Base-by-base conservation (phyloP, 1,140 invertebrate genomes). In the Cataglyphis hispanica region DNA sequence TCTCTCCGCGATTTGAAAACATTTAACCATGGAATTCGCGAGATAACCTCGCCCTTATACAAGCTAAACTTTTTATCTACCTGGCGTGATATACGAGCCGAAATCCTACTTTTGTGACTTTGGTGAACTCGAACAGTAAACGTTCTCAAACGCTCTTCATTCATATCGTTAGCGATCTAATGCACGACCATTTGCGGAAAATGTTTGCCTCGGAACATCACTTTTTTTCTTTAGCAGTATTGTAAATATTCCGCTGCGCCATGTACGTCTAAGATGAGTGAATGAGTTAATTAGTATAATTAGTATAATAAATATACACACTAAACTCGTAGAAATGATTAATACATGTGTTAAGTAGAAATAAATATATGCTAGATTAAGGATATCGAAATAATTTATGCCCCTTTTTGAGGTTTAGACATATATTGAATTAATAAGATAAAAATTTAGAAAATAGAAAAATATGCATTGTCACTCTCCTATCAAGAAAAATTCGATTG, bases 131-230 rank as follows among this genome's bases (percentile, higher is more conserved):
- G 76, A 78, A 75, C 66, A 84, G 86, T 80, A 88, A 90, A 88
- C 86, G 89, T 50, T 50, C 84, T 90, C 86, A 63, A 90, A 90
- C 86, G 76, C 66, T 70, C 88, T 88, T 86, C 86, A 78, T 86
- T 86, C 84, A 80, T 76, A 90, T 53, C 81, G 89, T 90, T 91
- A 88, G 66, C 84, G 84, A 90, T 91, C 89, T 90, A 88, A 86
- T 86, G 89, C 84, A 76, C 84, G 40, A 76, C 60, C 85, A 88
- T 87, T 90, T 85, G 86, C 88, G 80, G 58, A 61, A 87, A 89
- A 63, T 53, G 60, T 87, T 76, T 53, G 86, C 4, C 77, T 67
- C 64, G 61, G 25, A 16, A 58, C 50, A 25, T 46, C 25, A 69
- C 19, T 16, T 75, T 16, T 75, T 83, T 83, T 72, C 34, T n/a